These are phyloP conservation scores for Xylophagus ater DNA, from an alignment of 2,888 invertebrate genomes.

Conservation along the genomic window DNA sequence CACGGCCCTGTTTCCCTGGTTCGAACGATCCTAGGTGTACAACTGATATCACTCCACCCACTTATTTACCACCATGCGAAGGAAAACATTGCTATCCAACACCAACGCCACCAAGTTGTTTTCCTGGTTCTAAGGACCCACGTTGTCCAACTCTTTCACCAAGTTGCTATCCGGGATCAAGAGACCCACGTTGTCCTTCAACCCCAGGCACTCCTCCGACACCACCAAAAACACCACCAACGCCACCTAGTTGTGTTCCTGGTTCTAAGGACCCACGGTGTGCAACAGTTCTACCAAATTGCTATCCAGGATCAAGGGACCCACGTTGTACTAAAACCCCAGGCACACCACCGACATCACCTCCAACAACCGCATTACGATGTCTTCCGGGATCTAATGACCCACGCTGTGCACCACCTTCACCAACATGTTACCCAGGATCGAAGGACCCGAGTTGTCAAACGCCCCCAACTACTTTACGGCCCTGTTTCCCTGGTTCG, in stretches of 20 bases:
- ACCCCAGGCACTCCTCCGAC: conserved; percentile 8
- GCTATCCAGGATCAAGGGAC: conserved; percentile 28
- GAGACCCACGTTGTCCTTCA: conserved; percentile 31
- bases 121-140: conserved; percentile 40
- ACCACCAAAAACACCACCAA: neutral
- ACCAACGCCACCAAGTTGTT: conserved; percentile 27
- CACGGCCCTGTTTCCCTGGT: conserved; percentile 25
- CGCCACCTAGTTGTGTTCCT: conserved; percentile 18
- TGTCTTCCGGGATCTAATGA: conserved; percentile 36
- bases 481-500: conserved; percentile 22
- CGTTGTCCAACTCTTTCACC: conserved; percentile 26
- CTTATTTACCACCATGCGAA: conserved; percentile 2
- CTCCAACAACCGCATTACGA: conserved; percentile 30
- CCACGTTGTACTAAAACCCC: conserved; percentile 31
- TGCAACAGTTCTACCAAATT: conserved; percentile 19
- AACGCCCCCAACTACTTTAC: conserved; percentile 20
- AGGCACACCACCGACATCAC: conserved; percentile 20
- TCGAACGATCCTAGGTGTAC: conserved; percentile 33
- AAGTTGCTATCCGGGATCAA: conserved; percentile 39
- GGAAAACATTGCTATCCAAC: conserved; percentile 1
- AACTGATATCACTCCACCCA: conserved; percentile 13
- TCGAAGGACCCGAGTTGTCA: conserved; percentile 32
- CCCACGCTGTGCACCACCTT: conserved; percentile 28
- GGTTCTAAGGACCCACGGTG: conserved; percentile 23
- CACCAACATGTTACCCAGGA: conserved; percentile 24